A percentile compares a stretch with the other conserved stretches of the same genome.
Conservation (phyloP, 2,888 invertebrate genomes). For the Hirudinaria manillensis region DNA sequence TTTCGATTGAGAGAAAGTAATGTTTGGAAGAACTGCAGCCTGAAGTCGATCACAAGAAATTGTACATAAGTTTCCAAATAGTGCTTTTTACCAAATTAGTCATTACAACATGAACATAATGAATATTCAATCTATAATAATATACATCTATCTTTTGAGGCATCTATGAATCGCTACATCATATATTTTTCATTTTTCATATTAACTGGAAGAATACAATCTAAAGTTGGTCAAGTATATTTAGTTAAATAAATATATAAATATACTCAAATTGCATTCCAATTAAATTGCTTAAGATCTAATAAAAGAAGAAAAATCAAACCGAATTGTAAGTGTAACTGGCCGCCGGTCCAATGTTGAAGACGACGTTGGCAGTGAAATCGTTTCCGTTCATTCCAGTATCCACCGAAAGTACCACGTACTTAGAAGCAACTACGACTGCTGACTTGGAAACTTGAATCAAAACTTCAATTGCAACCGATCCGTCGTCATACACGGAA, state of each 20-base stretch:
- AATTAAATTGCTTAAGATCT: no score
- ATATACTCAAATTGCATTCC: no score
- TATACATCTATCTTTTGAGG: neutral
- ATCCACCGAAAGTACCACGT: slow-evolving; percentile 19
- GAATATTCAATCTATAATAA: no score
- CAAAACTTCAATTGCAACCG: slow-evolving; percentile 29
- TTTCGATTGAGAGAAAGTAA: slow-evolving; percentile 36
- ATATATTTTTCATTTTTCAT: no score
- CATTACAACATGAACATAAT: neutral
- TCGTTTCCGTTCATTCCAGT: slow-evolving; percentile 26
- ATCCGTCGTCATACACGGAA: slow-evolving; percentile 28
- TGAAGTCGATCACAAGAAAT: neutral
- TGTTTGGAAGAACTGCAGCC: slow-evolving; percentile 21
- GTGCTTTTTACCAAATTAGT: neutral
- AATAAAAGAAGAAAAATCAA: no score
- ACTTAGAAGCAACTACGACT: neutral
- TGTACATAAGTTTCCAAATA: neutral
- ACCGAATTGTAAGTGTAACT: slow-evolving; percentile 20
- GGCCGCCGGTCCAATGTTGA: slow-evolving; percentile 7
- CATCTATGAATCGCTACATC: no score
- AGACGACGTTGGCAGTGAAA: slow-evolving; percentile 4
- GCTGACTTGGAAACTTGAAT: slow-evolving; percentile 23
- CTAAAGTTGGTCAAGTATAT: no score
- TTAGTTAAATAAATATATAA: no score
- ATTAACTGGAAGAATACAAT: no score